These are phyloP conservation scores for Myiotriccus ornatus DNA, from an alignment of 2,797 vertebrate genomes.

Conservation along the genomic window DNA sequence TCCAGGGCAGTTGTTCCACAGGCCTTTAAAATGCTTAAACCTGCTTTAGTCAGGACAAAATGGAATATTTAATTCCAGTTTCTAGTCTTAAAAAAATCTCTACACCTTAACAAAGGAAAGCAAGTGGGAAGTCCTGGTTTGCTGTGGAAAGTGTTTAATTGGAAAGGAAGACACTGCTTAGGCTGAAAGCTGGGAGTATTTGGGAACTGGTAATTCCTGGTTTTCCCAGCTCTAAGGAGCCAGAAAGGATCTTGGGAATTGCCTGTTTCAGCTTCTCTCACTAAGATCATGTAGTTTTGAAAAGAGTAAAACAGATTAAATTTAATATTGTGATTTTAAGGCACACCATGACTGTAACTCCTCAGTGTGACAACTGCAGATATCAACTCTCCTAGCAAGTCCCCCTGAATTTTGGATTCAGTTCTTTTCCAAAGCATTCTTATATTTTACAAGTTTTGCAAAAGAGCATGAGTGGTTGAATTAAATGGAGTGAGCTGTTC, in stretches of 20 bases:
- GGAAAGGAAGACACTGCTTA: background rate
- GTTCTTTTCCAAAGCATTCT: background rate
- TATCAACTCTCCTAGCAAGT: background rate
- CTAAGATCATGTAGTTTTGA: background rate
- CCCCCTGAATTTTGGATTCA: background rate
- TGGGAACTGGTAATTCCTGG: background rate
- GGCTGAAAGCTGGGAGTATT: background rate
- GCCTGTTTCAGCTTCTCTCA: background rate
- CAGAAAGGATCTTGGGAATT: background rate
- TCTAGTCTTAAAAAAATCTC: background rate
- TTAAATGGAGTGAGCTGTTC: rapidly evolving
- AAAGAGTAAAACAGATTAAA: background rate
- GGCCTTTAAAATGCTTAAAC: background rate
- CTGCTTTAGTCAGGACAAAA: background rate
- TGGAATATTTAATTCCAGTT: background rate
- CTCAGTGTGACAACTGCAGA: background rate
- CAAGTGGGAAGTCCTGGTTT: background rate
- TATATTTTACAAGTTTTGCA: background rate
- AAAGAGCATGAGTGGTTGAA: background rate
- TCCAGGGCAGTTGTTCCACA: background rate
- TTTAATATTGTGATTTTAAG: background rate
- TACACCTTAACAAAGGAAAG: background rate
- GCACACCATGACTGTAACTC: rapidly evolving
- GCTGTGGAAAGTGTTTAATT: background rate
- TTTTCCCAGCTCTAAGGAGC: background rate